Conservation (phyloP, 1,140 invertebrate species). For the Neuroterus valhalla region DNA sequence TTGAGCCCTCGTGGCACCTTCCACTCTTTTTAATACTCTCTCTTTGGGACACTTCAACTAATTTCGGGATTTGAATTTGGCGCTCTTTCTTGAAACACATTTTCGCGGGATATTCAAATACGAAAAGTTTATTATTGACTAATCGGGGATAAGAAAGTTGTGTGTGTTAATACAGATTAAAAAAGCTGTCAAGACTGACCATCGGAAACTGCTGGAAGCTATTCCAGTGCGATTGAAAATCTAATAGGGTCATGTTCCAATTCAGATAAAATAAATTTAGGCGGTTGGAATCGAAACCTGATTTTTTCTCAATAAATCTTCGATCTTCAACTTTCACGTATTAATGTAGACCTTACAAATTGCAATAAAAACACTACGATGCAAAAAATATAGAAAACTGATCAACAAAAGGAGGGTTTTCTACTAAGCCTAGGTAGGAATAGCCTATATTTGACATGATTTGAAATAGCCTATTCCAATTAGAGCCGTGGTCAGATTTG, state of each 20-base stretch:
- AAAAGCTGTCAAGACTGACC: background rate
- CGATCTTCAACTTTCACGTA: conserved; percentile 7
- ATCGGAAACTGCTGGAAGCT: conserved; percentile 10
- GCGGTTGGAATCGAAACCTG: conserved; percentile 4
- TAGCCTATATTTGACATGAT: too few species aligned
- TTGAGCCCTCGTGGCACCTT: too few species aligned
- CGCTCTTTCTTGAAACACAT: too few species aligned
- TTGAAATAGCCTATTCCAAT: too few species aligned
- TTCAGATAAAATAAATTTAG: conserved; percentile 2
- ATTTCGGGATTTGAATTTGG: too few species aligned
- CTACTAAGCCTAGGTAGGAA: too few species aligned
- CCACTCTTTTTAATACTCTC: too few species aligned
- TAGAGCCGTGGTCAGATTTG: too few species aligned
- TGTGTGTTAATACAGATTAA: background rate
- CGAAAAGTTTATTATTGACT: background rate
- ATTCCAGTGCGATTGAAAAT: background rate
- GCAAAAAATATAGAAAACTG: background rate
- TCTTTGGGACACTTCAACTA: too few species aligned
- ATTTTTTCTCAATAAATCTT: conserved; percentile 10
- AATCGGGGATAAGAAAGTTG: background rate
- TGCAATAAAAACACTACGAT: background rate
- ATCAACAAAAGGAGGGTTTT: too few species aligned
- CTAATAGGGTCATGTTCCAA: conserved; percentile 4
- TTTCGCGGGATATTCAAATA: background rate
- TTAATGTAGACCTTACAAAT: background rate